Evolutionary conservation across 2,797 vertebrate genomes (phyloP), one percentile per base, ranked within the genome.

Genomic region (Acanthis flammea): DNA sequence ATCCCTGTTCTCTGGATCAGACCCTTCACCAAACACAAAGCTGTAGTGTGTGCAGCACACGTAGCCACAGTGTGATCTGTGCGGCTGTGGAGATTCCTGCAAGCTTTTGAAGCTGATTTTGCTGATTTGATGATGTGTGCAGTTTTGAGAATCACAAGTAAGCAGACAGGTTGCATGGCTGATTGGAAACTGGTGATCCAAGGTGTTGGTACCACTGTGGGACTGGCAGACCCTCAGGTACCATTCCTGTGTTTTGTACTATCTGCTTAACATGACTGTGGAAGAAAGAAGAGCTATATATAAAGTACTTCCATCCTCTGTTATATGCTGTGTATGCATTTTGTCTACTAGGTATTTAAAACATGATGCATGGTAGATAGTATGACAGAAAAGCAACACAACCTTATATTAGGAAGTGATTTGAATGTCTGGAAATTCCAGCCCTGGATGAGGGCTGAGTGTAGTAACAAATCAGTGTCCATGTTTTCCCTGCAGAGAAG

Each of bases 361-460:
- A 72, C 7, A 31, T 68, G 33, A 35, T 70, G 66, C 65, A 12
- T 25, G 78, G 50, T 80, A 68, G 62, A 8, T 58, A 48, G 44
- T 45, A 61, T 42, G 55, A 70, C 28, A 51, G 72, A 75, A 81
- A 75, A 95, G 58, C 42, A 51, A 23, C 47, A 45, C 68, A 86
- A 42, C 66, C 54, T 91, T 92, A 11, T 45, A 78, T 90, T 96
- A 94, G 76, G 79, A 91, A 82, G 70, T 82, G 33, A 91, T 91
- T 91, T 94, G 66, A 91, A 94, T 96, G 79, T 92, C 91, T 86
- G 79, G 89, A 94, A 92, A 61, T 75, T 78, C 27, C 51, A 91
- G 33, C 67, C 19, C 17, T 82, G 74, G 67, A 42, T 87, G 75
- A 85, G 35, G 48, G 22, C 25, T 85, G 62, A 61, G 27, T 47